A percentile compares a stretch with the other conserved stretches of the same genome.
These are phyloP conservation scores for Genyomyrus donnyi DNA, from an alignment of 2,113 vertebrate genomes.

Conservation along the genomic window DNA sequence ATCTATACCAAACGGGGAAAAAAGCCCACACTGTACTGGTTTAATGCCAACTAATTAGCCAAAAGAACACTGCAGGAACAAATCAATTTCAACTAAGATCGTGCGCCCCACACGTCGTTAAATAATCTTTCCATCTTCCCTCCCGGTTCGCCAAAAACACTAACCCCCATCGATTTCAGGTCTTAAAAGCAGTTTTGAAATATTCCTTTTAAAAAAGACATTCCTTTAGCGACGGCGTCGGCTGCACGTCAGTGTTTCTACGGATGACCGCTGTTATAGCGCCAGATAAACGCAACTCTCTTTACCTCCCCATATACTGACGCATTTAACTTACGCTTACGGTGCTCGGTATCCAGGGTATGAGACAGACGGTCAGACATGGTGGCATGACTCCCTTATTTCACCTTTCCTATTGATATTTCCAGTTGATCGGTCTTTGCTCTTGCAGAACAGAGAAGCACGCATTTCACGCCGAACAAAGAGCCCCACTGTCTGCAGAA, in stretches of 20 bases:
- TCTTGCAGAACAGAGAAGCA: not conserved
- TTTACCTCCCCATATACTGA: not conserved
- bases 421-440: too few species aligned
- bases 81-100: not conserved
- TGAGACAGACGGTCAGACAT: not conserved
- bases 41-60: not conserved
- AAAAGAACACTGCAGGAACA: not conserved
- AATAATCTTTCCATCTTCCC: not conserved
- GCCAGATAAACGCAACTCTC: not conserved
- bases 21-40: not conserved
- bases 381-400: not conserved
- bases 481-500: not conserved
- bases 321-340: constrained; percentile 9
- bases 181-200: not conserved
- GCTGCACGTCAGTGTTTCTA: not conserved
- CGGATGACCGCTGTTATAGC: not conserved
- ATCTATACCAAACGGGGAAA: not conserved
- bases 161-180: not conserved
- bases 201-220: not conserved
- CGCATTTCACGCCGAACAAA: not conserved
- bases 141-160: not conserved
- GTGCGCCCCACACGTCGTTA: not conserved
- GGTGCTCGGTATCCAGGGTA: not conserved
- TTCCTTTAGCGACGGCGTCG: not conserved
- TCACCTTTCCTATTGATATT: not conserved